Evolutionary conservation across 1,140 invertebrate genomes (phyloP).

Genomic region (Antheraea pernyi): DNA sequence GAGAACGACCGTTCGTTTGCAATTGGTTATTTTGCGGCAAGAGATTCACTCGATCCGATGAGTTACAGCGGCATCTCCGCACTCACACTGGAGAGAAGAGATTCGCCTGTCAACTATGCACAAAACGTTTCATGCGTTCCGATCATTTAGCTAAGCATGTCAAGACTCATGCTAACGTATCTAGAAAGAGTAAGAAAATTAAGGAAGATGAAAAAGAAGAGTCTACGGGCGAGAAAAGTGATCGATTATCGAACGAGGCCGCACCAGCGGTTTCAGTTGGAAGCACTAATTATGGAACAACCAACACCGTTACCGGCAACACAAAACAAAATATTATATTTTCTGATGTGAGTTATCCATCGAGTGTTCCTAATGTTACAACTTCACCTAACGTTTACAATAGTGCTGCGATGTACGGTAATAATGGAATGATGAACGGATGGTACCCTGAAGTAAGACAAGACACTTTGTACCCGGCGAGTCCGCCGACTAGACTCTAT

Average conservation of each 20-base stretch:
- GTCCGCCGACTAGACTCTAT: constrained; percentile 49
- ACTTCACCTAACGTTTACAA: constrained; percentile 42
- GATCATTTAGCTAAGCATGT: constrained; percentile 92
- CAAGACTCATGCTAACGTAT: constrained; percentile 86
- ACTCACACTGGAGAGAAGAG: constrained; percentile 92
- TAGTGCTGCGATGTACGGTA: constrained; percentile 40
- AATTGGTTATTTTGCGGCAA: constrained; percentile 92
- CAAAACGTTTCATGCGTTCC: constrained; percentile 90
- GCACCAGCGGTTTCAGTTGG: constrained; percentile 36
- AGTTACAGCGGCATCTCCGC: constrained; percentile 89
- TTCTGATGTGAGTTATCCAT: not conserved
- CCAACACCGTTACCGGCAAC: constrained; percentile 12
- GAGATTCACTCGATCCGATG: constrained; percentile 93
- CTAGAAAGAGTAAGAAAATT: constrained; percentile 71
- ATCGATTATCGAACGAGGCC: constrained; percentile 20
- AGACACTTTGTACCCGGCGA: constrained; percentile 46
- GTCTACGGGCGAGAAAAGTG: constrained; percentile 44
- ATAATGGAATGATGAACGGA: constrained; percentile 30
- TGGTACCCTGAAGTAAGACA: constrained; percentile 60
- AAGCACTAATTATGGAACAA: constrained; percentile 64
- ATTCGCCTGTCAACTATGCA: constrained; percentile 86
- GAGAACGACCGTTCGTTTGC: constrained; percentile 88
- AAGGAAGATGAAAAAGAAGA: constrained; percentile 66
- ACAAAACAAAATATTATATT: not conserved
- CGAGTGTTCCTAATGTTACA: constrained; percentile 46